Percentiles rank a stretch among this genome's conserved stretches.
These are phyloP conservation scores for Yponomeuta malinellus DNA, from an alignment of 2,888 invertebrate genomes.

Conservation along the genomic window DNA sequence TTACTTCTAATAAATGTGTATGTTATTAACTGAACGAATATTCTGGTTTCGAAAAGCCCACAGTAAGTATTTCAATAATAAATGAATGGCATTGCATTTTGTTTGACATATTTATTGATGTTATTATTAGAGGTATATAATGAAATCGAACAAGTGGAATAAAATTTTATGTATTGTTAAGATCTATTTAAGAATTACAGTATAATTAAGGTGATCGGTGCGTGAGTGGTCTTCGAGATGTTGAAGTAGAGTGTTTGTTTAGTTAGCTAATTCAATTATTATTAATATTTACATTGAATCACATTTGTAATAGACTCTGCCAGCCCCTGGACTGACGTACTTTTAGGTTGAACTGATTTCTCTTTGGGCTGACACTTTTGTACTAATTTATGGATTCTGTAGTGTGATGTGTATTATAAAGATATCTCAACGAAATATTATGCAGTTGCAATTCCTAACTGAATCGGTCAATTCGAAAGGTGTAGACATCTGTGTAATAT, in stretches of 20 bases:
- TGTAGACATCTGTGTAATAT: neutral
- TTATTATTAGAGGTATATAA: constrained; percentile 61
- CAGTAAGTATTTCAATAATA: constrained; percentile 27
- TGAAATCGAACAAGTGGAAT: constrained; percentile 63
- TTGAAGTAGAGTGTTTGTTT: neutral
- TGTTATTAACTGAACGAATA: neutral
- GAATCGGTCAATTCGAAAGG: neutral
- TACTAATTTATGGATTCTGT: neutral
- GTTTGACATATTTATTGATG: constrained; percentile 44
- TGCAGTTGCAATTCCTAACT: neutral
- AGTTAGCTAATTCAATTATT: constrained; percentile 13
- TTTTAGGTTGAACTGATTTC: constrained; percentile 20
- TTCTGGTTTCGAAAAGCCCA: neutral
- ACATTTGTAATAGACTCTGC: constrained; percentile 27
- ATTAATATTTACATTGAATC: constrained; percentile 3
- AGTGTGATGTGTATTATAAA: constrained; percentile 2
- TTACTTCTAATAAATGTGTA: neutral
- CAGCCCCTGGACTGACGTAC: constrained; percentile 69
- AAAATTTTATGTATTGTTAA: constrained; percentile 35
- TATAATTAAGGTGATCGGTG: constrained; percentile 4
- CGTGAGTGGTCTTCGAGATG: neutral
- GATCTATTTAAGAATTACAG: constrained; percentile 31
- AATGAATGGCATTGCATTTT: constrained; percentile 42
- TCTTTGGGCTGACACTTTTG: constrained; percentile 5
- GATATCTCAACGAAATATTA: constrained; percentile 9